A percentile compares a stretch with the other conserved stretches of the same genome.
phyloP scores from a whole-genome alignment of 2,888 invertebrate genomes.

The Girardia tigrina region DNA sequence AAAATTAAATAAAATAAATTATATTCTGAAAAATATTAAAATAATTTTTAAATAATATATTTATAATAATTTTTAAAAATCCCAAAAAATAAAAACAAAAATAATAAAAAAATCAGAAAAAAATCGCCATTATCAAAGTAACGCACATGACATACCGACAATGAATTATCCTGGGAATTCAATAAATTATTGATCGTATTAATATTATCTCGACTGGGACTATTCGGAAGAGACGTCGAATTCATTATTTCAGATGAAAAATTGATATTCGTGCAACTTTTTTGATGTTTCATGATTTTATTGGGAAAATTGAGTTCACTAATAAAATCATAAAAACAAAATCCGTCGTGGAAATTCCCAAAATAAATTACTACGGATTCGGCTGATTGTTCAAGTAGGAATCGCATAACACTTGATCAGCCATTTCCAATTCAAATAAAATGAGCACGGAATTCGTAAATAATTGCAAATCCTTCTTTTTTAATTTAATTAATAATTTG shows the following conservation, averaged over 20 bases:
- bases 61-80: no score
- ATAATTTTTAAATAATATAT: no score
- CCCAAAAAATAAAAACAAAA: no score
- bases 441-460: background rate
- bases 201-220: slow-evolving; percentile 6
- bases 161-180: background rate
- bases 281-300: slow-evolving; percentile 9
- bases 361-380: background rate
- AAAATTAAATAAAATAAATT: no score
- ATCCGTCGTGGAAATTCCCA: background rate
- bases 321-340: no score
- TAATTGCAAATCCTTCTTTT: background rate
- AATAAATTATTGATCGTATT: slow-evolving; percentile 16
- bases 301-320: background rate
- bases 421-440: background rate
- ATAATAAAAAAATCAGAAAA: no score
- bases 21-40: no score
- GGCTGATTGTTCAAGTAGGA: background rate
- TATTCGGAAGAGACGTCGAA: slow-evolving; percentile 10
- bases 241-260: background rate
- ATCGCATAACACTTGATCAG: background rate
- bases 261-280: slow-evolving; percentile 14
- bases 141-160: no score
- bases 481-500: no score
- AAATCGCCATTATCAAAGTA: no score